phyloP scores from a whole-genome alignment of 1,140 invertebrate species.

The Aphelinus atriplicis region DNA sequence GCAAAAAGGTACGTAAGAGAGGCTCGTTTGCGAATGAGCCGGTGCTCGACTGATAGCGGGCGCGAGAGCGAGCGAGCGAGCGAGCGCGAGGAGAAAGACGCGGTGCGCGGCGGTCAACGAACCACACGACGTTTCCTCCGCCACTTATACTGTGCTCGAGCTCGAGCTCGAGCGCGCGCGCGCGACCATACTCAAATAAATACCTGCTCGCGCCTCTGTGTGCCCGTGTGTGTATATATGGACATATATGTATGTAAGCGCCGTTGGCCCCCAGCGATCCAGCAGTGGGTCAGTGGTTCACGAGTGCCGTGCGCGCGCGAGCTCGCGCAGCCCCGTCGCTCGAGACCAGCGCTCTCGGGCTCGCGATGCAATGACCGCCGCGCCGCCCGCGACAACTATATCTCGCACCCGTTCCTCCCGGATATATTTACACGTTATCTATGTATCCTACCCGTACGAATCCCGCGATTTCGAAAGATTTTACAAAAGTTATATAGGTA shows the following conservation, averaged over 20 bases:
- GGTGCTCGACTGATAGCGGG: neutral
- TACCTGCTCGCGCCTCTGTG: conserved; percentile 32
- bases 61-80: no score
- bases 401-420: no score
- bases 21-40: neutral
- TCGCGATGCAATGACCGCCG: no score
- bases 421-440: no score
- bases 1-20: no score
- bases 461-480: no score
- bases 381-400: no score
- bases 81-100: neutral
- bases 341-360: no score
- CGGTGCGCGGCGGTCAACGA: conserved; percentile 2
- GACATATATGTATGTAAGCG: conserved; percentile 41
- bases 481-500: no score
- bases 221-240: conserved; percentile 10
- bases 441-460: no score
- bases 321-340: no score
- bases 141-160: neutral
- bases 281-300: conserved; percentile 63
- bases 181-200: conserved; percentile 55
- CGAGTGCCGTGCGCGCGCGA: conserved; percentile 35
- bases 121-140: neutral
- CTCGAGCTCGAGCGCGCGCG: neutral
- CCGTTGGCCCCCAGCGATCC: conserved; percentile 45